Conservation (phyloP, 2,888 invertebrate species). For the Pandemis heparana region DNA sequence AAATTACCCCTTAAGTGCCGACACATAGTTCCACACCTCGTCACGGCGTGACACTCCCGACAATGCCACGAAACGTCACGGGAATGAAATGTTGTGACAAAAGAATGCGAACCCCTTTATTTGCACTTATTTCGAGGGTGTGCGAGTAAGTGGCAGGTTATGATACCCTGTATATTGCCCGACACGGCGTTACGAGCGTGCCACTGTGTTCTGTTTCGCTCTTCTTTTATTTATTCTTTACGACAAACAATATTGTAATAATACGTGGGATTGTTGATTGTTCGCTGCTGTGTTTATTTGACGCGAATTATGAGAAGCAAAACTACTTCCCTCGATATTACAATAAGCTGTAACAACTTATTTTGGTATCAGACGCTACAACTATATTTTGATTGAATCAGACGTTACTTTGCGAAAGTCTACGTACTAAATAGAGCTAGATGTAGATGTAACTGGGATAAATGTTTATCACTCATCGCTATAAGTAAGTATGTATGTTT, state of each 20-base stretch:
- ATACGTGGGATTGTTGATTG: conserved; percentile 3
- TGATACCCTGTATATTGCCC: conserved; percentile 19
- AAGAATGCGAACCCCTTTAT: conserved; percentile 33
- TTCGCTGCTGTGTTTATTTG: not conserved
- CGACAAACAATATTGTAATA: conserved; percentile 3
- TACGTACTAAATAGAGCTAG: too few species aligned
- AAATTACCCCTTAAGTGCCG: conserved; percentile 20
- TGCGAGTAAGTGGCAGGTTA: conserved; percentile 36
- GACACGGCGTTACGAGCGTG: conserved; percentile 18
- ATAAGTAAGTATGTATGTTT: too few species aligned
- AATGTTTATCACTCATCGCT: too few species aligned
- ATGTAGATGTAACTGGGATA: too few species aligned
- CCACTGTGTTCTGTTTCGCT: conserved; percentile 2
- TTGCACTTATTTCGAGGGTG: conserved; percentile 36
- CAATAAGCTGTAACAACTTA: too few species aligned
- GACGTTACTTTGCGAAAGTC: too few species aligned
- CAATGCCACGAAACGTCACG: conserved; percentile 25
- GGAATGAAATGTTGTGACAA: conserved; percentile 14
- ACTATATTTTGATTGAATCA: too few species aligned
- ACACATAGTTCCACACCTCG: conserved; percentile 19
- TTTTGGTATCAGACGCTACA: too few species aligned
- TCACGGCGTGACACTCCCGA: conserved; percentile 2
- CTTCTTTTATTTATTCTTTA: conserved; percentile 21
- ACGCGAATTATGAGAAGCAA: too few species aligned
- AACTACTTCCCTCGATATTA: too few species aligned